Conservation (phyloP, 1,140 invertebrate species). For the Tetranychus urticae region DNA sequence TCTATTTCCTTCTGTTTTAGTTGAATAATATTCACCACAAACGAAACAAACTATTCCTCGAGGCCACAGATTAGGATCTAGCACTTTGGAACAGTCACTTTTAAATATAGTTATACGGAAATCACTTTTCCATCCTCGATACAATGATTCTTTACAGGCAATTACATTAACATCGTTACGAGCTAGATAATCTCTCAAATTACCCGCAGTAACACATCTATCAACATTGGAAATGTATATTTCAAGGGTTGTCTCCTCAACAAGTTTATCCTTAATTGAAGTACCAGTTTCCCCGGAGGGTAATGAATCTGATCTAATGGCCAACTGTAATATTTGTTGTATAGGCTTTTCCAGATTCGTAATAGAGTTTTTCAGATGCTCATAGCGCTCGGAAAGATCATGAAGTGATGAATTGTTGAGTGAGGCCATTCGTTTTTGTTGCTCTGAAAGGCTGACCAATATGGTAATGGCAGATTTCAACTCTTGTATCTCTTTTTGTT, state of each 20-base stretch:
- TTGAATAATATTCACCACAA: conserved; percentile 4
- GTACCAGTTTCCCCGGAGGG: neutral
- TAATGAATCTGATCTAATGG: neutral
- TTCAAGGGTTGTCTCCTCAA: neutral
- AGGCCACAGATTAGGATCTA: neutral
- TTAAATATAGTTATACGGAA: conserved; percentile 1
- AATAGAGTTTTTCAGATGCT: neutral
- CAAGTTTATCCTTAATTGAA: neutral
- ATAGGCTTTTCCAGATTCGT: neutral
- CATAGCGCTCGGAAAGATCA: neutral
- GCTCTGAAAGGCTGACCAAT: neutral
- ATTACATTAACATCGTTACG: neutral
- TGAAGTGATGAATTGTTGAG: neutral
- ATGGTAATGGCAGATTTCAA: neutral
- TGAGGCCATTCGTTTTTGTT: neutral
- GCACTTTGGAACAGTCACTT: neutral
- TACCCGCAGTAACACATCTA: neutral
- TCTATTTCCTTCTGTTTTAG: neutral
- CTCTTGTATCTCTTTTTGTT: conserved; percentile 1
- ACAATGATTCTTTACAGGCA: neutral
- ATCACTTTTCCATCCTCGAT: neutral
- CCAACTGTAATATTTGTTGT: neutral
- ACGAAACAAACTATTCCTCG: neutral
- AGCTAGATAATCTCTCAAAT: neutral
- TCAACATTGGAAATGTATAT: conserved; percentile 1